A percentile compares a stretch with the other conserved stretches of the same genome.
Evolutionary conservation across 2,888 invertebrate species (phyloP).

Genomic region (Anthrax anthrax): DNA sequence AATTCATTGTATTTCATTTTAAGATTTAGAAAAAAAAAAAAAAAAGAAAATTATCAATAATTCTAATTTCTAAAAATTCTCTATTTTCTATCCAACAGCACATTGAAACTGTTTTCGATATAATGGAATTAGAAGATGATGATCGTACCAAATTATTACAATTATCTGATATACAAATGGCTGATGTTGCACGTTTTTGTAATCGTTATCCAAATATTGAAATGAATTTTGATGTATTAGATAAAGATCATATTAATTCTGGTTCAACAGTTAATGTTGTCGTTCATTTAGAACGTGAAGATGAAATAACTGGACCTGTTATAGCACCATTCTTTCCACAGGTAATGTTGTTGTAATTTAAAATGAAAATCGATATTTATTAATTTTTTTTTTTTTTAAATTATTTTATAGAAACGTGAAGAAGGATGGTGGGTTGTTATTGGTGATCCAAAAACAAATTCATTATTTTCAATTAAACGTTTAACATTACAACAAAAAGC

Average conservation of each 20-base stretch:
- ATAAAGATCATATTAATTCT: slow-evolving; percentile 61
- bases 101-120: slow-evolving; percentile 60
- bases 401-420: slow-evolving; percentile 56
- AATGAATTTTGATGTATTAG: slow-evolving; percentile 76
- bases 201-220: slow-evolving; percentile 99
- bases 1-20: too few relatives aligned
- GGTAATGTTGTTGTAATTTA: slow-evolving; percentile 35
- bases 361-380: neutral
- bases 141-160: slow-evolving; percentile 66
- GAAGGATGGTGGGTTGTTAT: slow-evolving; percentile 99
- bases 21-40: too few relatives aligned
- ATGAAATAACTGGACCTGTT: slow-evolving; percentile 92
- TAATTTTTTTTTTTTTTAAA: neutral
- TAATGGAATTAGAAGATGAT: slow-evolving; percentile 73
- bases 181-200: slow-evolving; percentile 96
- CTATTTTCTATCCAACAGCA: slow-evolving; percentile 23
- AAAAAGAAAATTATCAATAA: too few relatives aligned
- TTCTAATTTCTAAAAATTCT: too few relatives aligned
- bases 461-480: slow-evolving; percentile 90
- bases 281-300: slow-evolving; percentile 89
- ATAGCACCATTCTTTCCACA: slow-evolving; percentile 97
- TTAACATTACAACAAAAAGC: slow-evolving; percentile 89
- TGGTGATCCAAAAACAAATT: slow-evolving; percentile 89
- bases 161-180: slow-evolving; percentile 78
- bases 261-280: slow-evolving; percentile 80